Evolutionary conservation across 2,888 invertebrate genomes (phyloP).

Genomic region (Nematopogon swammerdamellus): DNA sequence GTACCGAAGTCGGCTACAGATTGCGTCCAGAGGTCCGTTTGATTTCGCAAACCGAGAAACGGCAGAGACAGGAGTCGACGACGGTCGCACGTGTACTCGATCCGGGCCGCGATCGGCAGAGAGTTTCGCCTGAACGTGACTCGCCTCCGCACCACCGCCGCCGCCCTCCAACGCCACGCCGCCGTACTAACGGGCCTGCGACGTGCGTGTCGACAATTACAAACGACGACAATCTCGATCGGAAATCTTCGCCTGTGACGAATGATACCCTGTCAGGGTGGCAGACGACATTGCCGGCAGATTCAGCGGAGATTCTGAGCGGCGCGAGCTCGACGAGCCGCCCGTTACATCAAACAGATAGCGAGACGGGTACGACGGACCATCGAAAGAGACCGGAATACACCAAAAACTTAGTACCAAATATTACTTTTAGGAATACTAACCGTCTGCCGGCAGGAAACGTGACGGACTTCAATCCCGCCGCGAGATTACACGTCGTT

Average conservation of each 20-base stretch:
- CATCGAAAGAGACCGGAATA: background rate
- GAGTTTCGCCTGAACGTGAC: conserved; percentile 41
- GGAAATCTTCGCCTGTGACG: conserved; percentile 37
- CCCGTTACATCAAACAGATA: background rate
- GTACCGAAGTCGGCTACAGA: background rate
- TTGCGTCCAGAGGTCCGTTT: background rate
- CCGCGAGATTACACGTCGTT: background rate
- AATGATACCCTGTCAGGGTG: conserved; percentile 17
- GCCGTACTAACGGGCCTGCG: conserved; percentile 37
- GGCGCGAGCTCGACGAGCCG: background rate
- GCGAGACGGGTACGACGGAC: background rate
- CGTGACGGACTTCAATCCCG: background rate
- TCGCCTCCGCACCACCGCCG: conserved; percentile 46
- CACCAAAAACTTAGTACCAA: background rate
- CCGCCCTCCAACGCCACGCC: conserved; percentile 21
- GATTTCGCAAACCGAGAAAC: background rate
- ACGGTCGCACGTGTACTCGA: background rate
- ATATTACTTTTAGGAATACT: background rate
- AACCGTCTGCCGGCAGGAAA: background rate
- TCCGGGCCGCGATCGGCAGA: conserved; percentile 28
- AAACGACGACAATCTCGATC: conserved; percentile 38
- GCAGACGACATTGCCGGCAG: background rate
- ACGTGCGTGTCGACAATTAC: conserved; percentile 43
- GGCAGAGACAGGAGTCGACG: background rate
- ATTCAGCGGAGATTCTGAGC: background rate